Conservation (phyloP, 1,140 invertebrate species). For the Belonocnema kinseyi region DNA sequence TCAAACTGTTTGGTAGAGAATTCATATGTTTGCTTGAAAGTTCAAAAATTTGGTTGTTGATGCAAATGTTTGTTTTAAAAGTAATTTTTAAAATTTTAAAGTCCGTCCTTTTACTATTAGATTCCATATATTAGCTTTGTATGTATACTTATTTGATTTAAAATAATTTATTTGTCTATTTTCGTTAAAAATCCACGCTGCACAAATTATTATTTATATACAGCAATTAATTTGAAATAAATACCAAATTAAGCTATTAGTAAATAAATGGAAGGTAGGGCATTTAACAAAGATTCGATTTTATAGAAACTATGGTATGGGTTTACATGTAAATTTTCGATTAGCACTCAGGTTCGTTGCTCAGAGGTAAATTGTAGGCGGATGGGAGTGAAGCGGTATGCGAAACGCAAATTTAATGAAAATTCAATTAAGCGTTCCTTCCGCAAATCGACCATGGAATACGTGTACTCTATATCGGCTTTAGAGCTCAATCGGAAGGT, state of each 20-base stretch:
- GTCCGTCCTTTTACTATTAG: too few relatives aligned
- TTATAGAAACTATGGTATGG: constrained; percentile 40
- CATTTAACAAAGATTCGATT: constrained; percentile 27
- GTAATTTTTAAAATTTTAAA: too few relatives aligned
- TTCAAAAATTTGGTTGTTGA: too few relatives aligned
- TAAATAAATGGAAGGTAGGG: background rate
- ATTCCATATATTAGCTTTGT: too few relatives aligned
- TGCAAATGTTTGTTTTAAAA: too few relatives aligned
- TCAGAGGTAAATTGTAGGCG: constrained; percentile 38
- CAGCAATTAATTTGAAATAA: too few relatives aligned
- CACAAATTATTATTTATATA: too few relatives aligned
- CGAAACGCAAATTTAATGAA: constrained; percentile 52
- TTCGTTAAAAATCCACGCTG: too few relatives aligned
- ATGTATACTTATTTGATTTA: too few relatives aligned
- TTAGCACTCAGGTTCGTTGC: constrained; percentile 50
- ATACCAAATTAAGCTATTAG: background rate
- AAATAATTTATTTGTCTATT: too few relatives aligned
- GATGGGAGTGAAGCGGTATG: constrained; percentile 37
- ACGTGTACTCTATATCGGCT: background rate
- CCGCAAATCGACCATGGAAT: constrained; percentile 44
- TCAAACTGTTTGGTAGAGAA: too few relatives aligned
- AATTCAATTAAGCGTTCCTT: constrained; percentile 54
- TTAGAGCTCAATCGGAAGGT: background rate
- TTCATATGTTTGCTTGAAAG: too few relatives aligned
- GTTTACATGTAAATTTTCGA: constrained; percentile 64